These are phyloP conservation scores for Rhogogaster chlorosoma DNA, from an alignment of 2,888 invertebrate genomes.

Conservation along the genomic window DNA sequence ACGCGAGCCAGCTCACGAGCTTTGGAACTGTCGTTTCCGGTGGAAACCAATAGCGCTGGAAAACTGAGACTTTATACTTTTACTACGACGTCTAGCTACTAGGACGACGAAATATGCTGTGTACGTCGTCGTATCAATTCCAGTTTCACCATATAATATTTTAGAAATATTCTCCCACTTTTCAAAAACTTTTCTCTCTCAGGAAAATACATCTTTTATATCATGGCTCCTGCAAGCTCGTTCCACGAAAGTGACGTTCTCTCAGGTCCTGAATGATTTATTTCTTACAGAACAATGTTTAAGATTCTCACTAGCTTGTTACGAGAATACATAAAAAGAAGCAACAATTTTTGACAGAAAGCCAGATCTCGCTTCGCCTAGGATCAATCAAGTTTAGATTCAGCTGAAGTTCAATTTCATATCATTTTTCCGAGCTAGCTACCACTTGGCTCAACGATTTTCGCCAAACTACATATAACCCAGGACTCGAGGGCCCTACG, in stretches of 20 bases:
- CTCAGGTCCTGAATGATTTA: not conserved
- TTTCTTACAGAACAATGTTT: no score
- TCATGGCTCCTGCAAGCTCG: not conserved
- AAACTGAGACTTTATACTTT: conserved; percentile 31
- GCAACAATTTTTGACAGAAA: not conserved
- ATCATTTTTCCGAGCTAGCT: not conserved
- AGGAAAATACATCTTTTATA: not conserved
- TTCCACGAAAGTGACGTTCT: not conserved
- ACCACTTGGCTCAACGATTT: not conserved
- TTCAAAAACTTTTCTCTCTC: not conserved
- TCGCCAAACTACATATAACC: not conserved
- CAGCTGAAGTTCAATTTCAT: not conserved
- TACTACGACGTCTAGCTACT: not conserved
- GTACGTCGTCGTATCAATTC: not conserved
- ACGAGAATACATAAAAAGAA: not conserved
- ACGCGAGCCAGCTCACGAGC: conserved; percentile 19
- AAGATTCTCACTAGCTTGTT: not conserved
- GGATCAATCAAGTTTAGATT: not conserved
- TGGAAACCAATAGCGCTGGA: conserved; percentile 9
- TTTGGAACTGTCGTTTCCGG: conserved; percentile 26
- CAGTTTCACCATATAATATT: not conserved
- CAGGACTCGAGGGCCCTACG: not conserved
- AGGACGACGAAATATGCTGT: not conserved
- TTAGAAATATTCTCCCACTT: not conserved
- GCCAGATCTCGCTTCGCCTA: not conserved